Evolutionary conservation across 2,888 invertebrate species (phyloP), one percentile per base, ranked within the genome.

Genomic region (Autographa gamma): DNA sequence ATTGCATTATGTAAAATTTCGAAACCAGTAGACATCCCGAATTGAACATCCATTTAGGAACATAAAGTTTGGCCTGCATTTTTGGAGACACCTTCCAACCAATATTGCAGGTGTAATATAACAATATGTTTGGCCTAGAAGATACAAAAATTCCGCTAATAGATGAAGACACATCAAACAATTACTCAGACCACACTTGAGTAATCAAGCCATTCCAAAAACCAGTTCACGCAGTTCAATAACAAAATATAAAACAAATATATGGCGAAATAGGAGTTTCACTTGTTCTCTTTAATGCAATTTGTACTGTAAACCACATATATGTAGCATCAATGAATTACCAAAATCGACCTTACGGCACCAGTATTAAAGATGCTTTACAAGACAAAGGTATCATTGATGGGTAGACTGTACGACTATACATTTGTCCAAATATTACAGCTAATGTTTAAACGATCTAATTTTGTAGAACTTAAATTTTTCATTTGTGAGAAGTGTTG

Each of bases 191-290:
- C n/a, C 2, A 74, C 77, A 73, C 72, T 80, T 84, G 78, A 76
- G 77, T 74, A 83, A 81, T 73, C 65, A 83, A 80, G 25, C 16
- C 61, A 60, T 79, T 81, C 71, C 72, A 64, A 77, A 77, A 82
- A 74, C 68, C 66, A 74, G 78, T 76, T 81, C 83, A 85, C 78
- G 80, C 69, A 71, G 73, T 83, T 82, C 63, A 61, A 74, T 65
- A 65, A 76, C 62, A 68, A 79, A 73, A 75, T 67, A 54, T 66
- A 72, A 78, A 56, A 66, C 71, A 75, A 83, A 80, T 72, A 76
- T 58, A 69, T 89, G 89, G 82, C 71, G 87, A 86, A 87, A 87
- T 78, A 63, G 69, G 72, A 82, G 83, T 86, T 85, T 87, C 85
- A 82, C 81, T 82, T 83, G 73, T 77, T 80, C 67, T 74, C 72